A percentile compares a stretch with the other conserved stretches of the same genome.
Evolutionary conservation across 2,888 invertebrate genomes (phyloP).

Genomic region (Meiosimyza platycephala): DNA sequence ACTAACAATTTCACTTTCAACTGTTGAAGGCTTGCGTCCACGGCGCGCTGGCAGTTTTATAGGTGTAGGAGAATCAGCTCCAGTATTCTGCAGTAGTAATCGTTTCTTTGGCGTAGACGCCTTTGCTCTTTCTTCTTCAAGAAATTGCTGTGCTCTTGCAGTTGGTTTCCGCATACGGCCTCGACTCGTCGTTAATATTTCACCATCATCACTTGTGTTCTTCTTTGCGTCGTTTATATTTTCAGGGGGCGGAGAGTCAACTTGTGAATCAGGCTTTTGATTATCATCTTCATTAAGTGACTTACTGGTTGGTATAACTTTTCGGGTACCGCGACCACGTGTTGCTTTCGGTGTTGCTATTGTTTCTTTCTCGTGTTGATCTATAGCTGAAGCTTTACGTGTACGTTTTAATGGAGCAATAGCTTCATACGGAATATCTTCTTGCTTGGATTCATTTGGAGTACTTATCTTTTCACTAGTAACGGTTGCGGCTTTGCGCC

Average conservation of each 20-base stretch:
- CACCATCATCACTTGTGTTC: conserved; percentile 33
- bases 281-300: conserved; percentile 24
- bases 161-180: conserved; percentile 52
- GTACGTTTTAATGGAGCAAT: conserved; percentile 36
- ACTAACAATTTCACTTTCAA: conserved; percentile 33
- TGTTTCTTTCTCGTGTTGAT: conserved; percentile 10
- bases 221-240: background rate
- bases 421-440: background rate
- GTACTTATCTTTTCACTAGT: no score
- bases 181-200: conserved; percentile 45
- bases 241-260: background rate
- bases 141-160: conserved; percentile 52
- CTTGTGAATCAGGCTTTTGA: conserved; percentile 12
- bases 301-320: background rate
- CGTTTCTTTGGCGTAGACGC: conserved; percentile 45
- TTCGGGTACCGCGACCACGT: conserved; percentile 14
- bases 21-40: conserved; percentile 40
- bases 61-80: conserved; percentile 30
- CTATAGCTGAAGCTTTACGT: conserved; percentile 43
- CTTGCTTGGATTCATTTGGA: no score
- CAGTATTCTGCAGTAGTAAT: conserved; percentile 28
- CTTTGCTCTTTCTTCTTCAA: conserved; percentile 48
- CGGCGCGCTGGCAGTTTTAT: conserved; percentile 38
- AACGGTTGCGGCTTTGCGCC: no score
- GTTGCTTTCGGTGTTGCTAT: conserved; percentile 19